Evolutionary conservation across 2,888 invertebrate species (phyloP), one percentile per base, ranked within the genome.

Genomic region (Drosophila pseudotakahashii): DNA sequence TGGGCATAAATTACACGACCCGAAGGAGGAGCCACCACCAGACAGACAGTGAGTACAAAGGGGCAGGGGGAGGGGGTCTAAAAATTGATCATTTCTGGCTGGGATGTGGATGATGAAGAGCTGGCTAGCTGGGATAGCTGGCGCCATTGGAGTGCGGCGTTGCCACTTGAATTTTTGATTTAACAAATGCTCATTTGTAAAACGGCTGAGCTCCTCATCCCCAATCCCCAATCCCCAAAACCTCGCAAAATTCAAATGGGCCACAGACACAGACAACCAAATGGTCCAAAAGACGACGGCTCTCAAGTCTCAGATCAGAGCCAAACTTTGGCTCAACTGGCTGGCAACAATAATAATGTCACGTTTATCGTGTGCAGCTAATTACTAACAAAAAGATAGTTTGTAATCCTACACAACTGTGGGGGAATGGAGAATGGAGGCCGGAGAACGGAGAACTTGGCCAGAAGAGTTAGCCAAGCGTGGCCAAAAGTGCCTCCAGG

Each of bases 331-430:
- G 81, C 83, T 77, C 75, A 80, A 79, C 80, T 64, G 44, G 13
- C 68, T 62, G 72, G 76, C 83, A 82, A 83, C 83, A 83, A 83
- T 83, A 85, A 83, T 85, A 85, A 85, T 88, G 85, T 85, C 85
- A 85, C 85, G 85, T 85, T 86, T 88, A 86, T 86, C 88, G 85
- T 86, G 85, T 86, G 88, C 87, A 88, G 82, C 85, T 86, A 86
- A 86, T 86, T 86, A 86, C 85, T 83, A 88, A 84, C 84, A 84
- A 81, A 84, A 84, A 84, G 84, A 84, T 89, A 86, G 88, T 84
- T 84, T 84, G 88, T 87, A 83, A 83, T 83, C 88, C 88, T 81
- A 79, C 87, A 74, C 87, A 81, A 32, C 47, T 53, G 52, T 53
- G 52, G 41, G 19, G 19, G 19, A 19, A 19, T 19, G 19, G 19